These are phyloP conservation scores for Aphelinus atriplicis DNA, from an alignment of 1,140 invertebrate genomes.

Conservation along the genomic window DNA sequence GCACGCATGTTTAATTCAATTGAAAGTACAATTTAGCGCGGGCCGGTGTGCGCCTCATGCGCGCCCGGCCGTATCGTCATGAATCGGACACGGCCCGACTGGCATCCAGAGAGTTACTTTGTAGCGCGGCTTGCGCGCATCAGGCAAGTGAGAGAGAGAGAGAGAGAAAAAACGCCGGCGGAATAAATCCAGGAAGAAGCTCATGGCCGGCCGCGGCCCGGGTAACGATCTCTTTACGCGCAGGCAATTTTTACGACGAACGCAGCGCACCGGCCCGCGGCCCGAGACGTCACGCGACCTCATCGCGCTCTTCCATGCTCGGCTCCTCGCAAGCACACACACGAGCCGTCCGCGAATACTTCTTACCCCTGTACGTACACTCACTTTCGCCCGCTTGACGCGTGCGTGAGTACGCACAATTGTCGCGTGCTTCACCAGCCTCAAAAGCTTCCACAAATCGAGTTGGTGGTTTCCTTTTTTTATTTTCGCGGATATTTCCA, in stretches of 20 bases:
- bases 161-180: constrained; percentile 34
- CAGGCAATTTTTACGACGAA: constrained; percentile 65
- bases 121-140: constrained; percentile 25
- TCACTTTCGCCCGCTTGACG: no score
- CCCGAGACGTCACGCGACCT: constrained; percentile 60
- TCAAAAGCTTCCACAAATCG: no score
- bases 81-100: constrained; percentile 48
- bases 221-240: constrained; percentile 64
- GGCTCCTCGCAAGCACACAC: no score
- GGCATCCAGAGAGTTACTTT: constrained; percentile 48
- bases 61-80: constrained; percentile 10
- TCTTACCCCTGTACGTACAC: no score
- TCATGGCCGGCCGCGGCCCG: constrained; percentile 37
- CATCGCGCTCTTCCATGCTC: no score
- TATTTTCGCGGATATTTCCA: no score
- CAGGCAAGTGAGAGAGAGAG: background rate
- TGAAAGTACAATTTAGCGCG: constrained; percentile 30
- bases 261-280: constrained; percentile 58
- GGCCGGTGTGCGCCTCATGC: background rate
- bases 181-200: constrained; percentile 60
- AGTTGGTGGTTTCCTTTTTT: no score
- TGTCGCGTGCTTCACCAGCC: no score
- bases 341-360: no score
- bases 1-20: constrained; percentile 17
- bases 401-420: no score